Evolutionary conservation across 2,113 vertebrate genomes (phyloP).

Genomic region (Tyrannus savana): DNA sequence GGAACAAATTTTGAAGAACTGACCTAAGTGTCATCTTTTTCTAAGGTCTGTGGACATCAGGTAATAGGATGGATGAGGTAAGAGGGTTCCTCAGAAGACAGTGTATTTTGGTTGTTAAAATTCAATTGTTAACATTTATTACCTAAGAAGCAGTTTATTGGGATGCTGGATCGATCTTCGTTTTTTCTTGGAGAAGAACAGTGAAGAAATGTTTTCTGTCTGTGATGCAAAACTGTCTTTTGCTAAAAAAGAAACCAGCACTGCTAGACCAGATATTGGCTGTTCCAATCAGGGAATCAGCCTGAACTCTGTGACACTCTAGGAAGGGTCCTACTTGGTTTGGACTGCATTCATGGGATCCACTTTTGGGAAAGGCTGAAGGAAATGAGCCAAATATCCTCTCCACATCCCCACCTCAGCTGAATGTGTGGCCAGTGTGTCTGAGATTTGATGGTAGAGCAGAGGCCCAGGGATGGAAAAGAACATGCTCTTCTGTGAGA

Average conservation of each 20-base stretch:
- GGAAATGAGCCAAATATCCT: not conserved
- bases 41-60: not conserved
- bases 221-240: not conserved
- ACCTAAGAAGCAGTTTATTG: not conserved
- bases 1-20: not conserved
- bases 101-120: not conserved
- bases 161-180: fast-evolving
- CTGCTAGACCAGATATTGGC: not conserved
- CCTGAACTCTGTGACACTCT: not conserved
- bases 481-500: not conserved
- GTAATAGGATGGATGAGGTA: not conserved
- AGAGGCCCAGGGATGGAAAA: not conserved
- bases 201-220: not conserved
- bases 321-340: not conserved
- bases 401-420: not conserved
- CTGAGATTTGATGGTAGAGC: not conserved
- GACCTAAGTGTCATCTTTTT: not conserved
- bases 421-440: fast-evolving
- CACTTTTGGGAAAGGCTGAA: not conserved
- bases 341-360: not conserved
- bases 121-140: not conserved
- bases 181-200: not conserved
- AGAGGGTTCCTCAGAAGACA: not conserved
- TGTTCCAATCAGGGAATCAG: not conserved
- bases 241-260: not conserved